Conservation (phyloP, 2,888 invertebrate genomes). For the Crocallis elinguaria region DNA sequence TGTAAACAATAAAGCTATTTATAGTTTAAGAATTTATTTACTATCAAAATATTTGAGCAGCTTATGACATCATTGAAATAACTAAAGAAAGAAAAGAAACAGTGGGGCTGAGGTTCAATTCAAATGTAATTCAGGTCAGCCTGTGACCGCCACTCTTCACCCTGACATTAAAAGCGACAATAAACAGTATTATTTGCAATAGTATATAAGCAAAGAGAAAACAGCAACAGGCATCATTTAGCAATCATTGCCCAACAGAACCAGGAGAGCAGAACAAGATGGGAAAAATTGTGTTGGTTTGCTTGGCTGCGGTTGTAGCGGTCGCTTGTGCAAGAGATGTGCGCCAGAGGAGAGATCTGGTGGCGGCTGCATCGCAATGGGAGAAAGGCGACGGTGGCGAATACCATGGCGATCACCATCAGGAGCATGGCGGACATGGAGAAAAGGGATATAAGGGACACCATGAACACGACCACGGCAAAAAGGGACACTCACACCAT, state of each 20-base stretch:
- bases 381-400: constrained; percentile 86
- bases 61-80: background rate
- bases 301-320: constrained; percentile 73
- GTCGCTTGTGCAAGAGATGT: constrained; percentile 77
- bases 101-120: constrained; percentile 3
- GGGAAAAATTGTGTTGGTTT: constrained; percentile 62
- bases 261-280: constrained; percentile 63
- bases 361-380: constrained; percentile 79
- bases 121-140: constrained; percentile 70
- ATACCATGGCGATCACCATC: constrained; percentile 86
- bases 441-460: constrained; percentile 89
- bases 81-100: background rate
- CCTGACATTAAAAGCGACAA: constrained; percentile 77
- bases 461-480: constrained; percentile 87
- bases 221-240: constrained; percentile 75
- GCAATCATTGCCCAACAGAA: constrained; percentile 72
- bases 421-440: constrained; percentile 87
- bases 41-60: background rate
- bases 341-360: constrained; percentile 75
- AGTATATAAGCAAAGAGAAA: constrained; percentile 79
- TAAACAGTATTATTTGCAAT: constrained; percentile 70
- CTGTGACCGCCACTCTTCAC: constrained; percentile 71
- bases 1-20: too few species aligned
- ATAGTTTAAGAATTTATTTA: too few species aligned
- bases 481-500: constrained; percentile 89